Base-by-base conservation (phyloP, 2,797 vertebrate genomes). In the Amblyopsis hoosieri region DNA sequence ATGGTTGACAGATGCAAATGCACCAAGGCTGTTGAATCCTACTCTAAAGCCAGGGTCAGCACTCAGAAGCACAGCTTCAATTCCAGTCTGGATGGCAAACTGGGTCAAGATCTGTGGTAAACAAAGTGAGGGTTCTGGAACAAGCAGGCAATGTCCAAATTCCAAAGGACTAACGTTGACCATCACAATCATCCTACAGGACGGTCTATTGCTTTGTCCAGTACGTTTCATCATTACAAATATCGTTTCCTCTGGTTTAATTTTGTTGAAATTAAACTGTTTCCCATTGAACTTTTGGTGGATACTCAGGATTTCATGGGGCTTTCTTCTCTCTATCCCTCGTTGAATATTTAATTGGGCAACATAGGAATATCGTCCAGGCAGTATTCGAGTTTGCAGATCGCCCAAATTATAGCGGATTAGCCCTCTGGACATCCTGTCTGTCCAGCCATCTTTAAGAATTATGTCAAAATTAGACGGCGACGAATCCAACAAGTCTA, bases 21-120 rank as follows among this genome's bases (percentile, higher is more conserved):
- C 97, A 0, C 96, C 96, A 0, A 98, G 92, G 67, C 97, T 96
- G 84, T 99, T 99, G 79, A 99, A 99, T 1, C 96, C 97, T 0
- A 98, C 86, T 0, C 94, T 86, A 80, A 96, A 96, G n/a, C 92
- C 91, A 0, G 93, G 94, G 60, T 94, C 88, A 0, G 87, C 72
- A 69, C 97, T 98, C 31, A 99, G 89, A n/a, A 99, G 85, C 7
- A 95, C 87, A 0, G 92, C 86, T 54, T 98, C 94, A 0, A 98
- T 81, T 0, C 92, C 94, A 0, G 74, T 76, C 31, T 45, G 85
- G 13, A 96, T 80, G 0, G 82, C 80, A 0, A 80, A 71, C 46
- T 10, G 86, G 0, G 87, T 93, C 67, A 93, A 69, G 52, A 90
- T 45, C 80, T 93, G 92, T 2, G 91, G 91, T 19, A 76, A 62